Evolutionary conservation across 2,113 vertebrate genomes (phyloP).

Genomic region (Phaethornis superciliosus): DNA sequence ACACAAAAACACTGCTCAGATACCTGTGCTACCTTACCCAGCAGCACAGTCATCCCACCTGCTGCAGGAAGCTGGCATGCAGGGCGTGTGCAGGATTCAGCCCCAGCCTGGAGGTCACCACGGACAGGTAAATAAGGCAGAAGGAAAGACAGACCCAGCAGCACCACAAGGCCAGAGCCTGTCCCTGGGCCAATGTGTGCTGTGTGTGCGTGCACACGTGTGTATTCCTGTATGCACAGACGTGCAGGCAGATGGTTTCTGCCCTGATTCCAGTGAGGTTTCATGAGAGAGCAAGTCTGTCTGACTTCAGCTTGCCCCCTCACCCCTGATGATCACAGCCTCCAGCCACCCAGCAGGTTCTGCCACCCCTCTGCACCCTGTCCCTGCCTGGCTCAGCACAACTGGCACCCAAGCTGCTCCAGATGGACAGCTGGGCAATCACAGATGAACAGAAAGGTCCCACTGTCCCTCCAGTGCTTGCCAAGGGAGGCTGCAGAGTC

Average conservation of each 20-base stretch:
- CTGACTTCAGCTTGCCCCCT: background rate
- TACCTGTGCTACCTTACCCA: background rate
- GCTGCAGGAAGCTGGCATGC: rapidly evolving
- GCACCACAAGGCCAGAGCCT: rapidly evolving
- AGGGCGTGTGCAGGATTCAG: background rate
- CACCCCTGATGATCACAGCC: no score
- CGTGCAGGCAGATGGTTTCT: background rate
- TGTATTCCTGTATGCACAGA: background rate
- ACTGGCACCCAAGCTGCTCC: rapidly evolving
- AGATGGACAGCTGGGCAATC: background rate
- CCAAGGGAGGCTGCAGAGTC: background rate
- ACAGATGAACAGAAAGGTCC: background rate
- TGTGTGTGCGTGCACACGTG: rapidly evolving
- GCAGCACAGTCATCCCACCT: background rate
- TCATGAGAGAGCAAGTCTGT: background rate
- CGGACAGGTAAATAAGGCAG: background rate
- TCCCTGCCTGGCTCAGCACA: background rate
- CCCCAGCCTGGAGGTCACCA: rapidly evolving
- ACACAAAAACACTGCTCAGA: background rate
- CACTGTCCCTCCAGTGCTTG: rapidly evolving
- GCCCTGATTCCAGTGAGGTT: background rate
- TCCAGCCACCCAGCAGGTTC: background rate
- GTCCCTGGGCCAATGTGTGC: rapidly evolving
- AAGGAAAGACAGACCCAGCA: background rate
- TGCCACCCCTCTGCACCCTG: background rate